Conservation (phyloP, 2,888 invertebrate genomes). For the Aspidapion aeneum region DNA sequence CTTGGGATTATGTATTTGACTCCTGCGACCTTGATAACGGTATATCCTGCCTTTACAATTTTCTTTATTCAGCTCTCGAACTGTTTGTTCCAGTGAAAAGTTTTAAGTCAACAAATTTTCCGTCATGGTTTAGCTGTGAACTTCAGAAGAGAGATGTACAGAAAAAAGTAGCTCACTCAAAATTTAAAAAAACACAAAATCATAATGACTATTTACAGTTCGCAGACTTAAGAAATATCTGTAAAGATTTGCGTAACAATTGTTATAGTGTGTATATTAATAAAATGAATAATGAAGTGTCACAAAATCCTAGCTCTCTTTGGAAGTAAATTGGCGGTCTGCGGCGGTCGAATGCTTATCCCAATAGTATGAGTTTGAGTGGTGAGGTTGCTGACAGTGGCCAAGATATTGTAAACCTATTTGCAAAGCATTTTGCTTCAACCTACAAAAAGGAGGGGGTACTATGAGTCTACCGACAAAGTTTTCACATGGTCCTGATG, state of each 20-base stretch:
- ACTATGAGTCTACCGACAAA: neutral
- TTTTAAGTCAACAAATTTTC: conserved; percentile 1
- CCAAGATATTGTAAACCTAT: conserved; percentile 1
- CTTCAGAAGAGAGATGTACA: neutral
- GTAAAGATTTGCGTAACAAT: neutral
- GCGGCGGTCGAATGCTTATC: neutral
- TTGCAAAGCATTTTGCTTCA: conserved; percentile 1
- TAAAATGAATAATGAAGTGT: neutral
- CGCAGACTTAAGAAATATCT: neutral
- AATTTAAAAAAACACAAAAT: neutral
- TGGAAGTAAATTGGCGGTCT: neutral
- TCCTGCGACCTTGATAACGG: neutral
- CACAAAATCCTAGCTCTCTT: neutral
- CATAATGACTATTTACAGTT: neutral
- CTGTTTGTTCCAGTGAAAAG: neutral
- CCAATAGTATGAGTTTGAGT: neutral
- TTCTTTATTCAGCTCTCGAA: neutral
- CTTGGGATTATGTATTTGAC: neutral
- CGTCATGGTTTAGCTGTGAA: neutral
- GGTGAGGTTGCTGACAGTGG: neutral
- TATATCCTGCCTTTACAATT: neutral
- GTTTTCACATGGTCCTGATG: neutral
- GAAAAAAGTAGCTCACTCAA: neutral
- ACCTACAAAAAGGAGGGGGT: neutral
- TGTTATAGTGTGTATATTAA: neutral